phyloP scores from a whole-genome alignment of 2,888 invertebrate species.

The Malacosoma neustria region DNA sequence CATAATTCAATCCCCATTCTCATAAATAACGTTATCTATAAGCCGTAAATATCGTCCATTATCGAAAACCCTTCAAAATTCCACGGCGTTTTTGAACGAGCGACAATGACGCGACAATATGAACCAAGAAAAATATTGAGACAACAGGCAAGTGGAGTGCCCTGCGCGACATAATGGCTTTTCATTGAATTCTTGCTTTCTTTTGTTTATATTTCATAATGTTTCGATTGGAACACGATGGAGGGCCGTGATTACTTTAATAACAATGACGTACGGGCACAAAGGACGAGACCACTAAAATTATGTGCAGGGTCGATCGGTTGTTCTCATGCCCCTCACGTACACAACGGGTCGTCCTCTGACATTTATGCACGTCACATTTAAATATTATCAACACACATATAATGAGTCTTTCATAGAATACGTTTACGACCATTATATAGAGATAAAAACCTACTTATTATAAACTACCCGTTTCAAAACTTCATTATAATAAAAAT shows the following conservation, averaged over 20 bases:
- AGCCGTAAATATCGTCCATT: conserved; percentile 70
- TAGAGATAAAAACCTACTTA: too few species aligned
- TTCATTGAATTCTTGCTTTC: conserved; percentile 72
- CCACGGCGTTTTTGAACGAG: conserved; percentile 62
- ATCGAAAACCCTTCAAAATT: conserved; percentile 66
- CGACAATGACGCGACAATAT: conserved; percentile 68
- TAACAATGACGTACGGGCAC: conserved; percentile 65
- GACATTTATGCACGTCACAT: conserved; percentile 49
- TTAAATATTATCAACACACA: conserved; percentile 59
- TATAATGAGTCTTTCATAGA: conserved; percentile 62
- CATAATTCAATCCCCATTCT: conserved; percentile 49
- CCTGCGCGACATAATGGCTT: conserved; percentile 70
- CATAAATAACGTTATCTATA: conserved; percentile 66
- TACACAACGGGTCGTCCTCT: conserved; percentile 30
- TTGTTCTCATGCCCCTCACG: conserved; percentile 68
- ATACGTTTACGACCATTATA: conserved; percentile 42
- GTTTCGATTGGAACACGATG: conserved; percentile 69
- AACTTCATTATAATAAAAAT: too few species aligned
- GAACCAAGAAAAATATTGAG: conserved; percentile 72
- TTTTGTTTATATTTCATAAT: conserved; percentile 74
- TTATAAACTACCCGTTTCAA: too few species aligned
- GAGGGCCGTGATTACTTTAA: conserved; percentile 72
- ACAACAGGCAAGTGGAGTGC: conserved; percentile 60
- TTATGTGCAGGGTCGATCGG: conserved; percentile 60
- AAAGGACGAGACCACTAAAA: conserved; percentile 63